These are phyloP conservation scores for Noctua janthe DNA, from an alignment of 2,888 invertebrate genomes.

Conservation along the genomic window DNA sequence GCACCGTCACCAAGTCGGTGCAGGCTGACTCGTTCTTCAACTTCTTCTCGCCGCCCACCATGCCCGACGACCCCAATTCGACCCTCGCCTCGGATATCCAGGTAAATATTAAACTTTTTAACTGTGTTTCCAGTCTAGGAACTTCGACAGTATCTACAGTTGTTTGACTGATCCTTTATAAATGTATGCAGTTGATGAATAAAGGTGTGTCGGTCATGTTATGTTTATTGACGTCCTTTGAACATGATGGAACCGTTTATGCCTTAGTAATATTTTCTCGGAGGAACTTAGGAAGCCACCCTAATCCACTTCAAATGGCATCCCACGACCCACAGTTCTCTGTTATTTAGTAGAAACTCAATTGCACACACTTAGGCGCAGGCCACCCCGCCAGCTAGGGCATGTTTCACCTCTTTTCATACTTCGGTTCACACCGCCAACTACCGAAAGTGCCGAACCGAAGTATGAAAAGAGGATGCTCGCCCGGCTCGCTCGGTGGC, in stretches of 20 bases:
- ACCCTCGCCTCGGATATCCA: constrained; percentile 97
- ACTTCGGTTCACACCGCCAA: too few relatives aligned
- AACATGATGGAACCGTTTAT: not conserved
- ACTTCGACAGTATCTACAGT: not conserved
- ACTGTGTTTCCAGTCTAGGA: not conserved
- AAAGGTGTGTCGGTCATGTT: not conserved
- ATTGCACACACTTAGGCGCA: not conserved
- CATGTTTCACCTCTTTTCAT: too few relatives aligned
- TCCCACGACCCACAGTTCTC: not conserved
- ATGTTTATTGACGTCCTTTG: not conserved
- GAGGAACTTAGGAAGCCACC: not conserved
- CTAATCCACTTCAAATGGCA: not conserved
- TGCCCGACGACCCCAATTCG: constrained; percentile 95
- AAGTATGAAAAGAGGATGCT: too few relatives aligned
- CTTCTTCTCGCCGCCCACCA: constrained; percentile 98
- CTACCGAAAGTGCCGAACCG: too few relatives aligned
- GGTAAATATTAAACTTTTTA: constrained; percentile 77
- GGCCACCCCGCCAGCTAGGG: too few relatives aligned
- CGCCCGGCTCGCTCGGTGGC: too few relatives aligned
- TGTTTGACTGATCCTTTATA: not conserved
- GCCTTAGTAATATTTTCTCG: not conserved
- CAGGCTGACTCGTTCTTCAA: constrained; percentile 99
- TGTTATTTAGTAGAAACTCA: not conserved
- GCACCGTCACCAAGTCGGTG: constrained; percentile 98
- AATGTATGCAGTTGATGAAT: not conserved